Base-by-base conservation (phyloP, 2,888 invertebrate species). In the Nemoura dubitans region DNA sequence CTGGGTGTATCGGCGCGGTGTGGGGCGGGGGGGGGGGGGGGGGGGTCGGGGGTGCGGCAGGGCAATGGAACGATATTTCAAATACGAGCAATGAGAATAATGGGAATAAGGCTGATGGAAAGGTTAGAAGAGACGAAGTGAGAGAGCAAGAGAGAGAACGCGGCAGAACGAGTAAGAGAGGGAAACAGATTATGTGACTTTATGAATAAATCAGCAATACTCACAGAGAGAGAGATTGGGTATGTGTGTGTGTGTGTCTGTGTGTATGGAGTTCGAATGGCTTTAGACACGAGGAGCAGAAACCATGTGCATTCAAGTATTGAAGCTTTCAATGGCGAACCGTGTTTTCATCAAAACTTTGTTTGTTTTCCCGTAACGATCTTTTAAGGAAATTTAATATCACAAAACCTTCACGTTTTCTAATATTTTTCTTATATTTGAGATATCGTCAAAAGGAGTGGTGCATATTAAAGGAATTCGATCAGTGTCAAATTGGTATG, bases 61-160 rank as follows among this genome's bases (percentile, higher is more conserved):
- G 85, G 76, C 76, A 78, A 78, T 76, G 85, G 81, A 80, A 80
- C 86, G 80, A 80, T 87, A 87, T 87, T 87, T 87, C 87, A 87
- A 87, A 87, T 87, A 87, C 59, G 21, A 87, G 87, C 87, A 87
- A 87, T 87, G 87, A 87, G 86, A 86, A 86, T 87, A 82, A 87
- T 80, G 87, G 82, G 85, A 84, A 59, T 84, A 76, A 84, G 84
- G 84, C 84, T 84, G 84, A 84, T 84, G 84, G 84, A 84, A 84
- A 59, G 43, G 84, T 84, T 84, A 84, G 84, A 84, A 59, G 59
- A 59, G 59, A 59, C 59, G 59, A 2, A 59, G 84, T 27, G 30
- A 30, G 81, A 81, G 81, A 30, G 78, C 26, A n/a, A 78, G 78
- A 14, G 78, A 78, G 78, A 78, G 78, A 14, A n/a, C n/a, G n/a